Evolutionary conservation across 2,113 vertebrate genomes (phyloP).

Genomic region (Spilogale gracilis): DNA sequence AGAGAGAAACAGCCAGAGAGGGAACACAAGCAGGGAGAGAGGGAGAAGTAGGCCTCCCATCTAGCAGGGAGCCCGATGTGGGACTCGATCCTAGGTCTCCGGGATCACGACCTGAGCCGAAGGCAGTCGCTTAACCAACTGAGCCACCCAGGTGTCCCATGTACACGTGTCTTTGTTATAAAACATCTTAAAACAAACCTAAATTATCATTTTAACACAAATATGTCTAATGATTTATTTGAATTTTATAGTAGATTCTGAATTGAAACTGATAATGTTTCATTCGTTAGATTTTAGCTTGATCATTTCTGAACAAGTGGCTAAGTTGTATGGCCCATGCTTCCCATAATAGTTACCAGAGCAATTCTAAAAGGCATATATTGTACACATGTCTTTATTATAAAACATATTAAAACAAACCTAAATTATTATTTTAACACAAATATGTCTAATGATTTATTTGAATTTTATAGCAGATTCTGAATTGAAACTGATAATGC

Average conservation of each 20-base stretch:
- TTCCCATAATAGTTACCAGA: background rate
- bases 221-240: background rate
- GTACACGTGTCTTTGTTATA: background rate
- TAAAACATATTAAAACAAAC: slow-evolving; percentile 42
- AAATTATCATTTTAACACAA: background rate
- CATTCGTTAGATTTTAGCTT: fast-evolving
- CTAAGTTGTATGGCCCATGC: background rate
- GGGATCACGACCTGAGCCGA: no score
- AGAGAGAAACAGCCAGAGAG: no score
- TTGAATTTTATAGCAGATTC: background rate
- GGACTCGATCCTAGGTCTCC: no score
- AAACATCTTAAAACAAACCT: slow-evolving; percentile 44
- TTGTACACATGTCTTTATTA: background rate
- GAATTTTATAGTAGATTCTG: background rate
- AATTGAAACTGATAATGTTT: background rate
- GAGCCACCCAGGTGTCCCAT: background rate
- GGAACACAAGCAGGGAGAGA: no score
- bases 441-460: background rate
- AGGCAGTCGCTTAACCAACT: no score
- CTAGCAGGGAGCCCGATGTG: no score
- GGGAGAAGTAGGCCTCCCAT: no score
- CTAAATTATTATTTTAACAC: background rate
- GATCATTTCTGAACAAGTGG: background rate
- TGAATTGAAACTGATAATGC: background rate
- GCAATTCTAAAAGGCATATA: no score